Base-by-base conservation (phyloP, 2,797 vertebrate genomes). In the Myripristis jacobus region DNA sequence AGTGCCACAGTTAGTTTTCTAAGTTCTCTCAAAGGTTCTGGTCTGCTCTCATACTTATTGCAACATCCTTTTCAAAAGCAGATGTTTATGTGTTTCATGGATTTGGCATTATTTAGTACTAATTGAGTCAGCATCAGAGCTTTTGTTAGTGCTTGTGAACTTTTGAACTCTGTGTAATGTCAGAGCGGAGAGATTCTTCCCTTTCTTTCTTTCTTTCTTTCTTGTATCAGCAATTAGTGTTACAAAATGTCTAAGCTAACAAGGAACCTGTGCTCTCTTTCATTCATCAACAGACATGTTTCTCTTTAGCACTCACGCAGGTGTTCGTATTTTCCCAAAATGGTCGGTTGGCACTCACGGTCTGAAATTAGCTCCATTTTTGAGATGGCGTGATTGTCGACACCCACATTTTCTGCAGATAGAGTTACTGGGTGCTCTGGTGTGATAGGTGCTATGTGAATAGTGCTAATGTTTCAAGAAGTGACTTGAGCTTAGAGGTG, bases 391-490 rank as follows among this genome's bases (percentile, higher is more conserved):
- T 65, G 76, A 89, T 70, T 77, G 70, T 77, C 38, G 41, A 79
- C 66, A 70, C 44, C 27, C 19, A 10, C 52, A 68, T 47, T 41
- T 61, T 72, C 22, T 43, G 34, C 7, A 71, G 59, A 82, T 84
- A 61, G 25, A 76, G 85, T 90, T 88, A 86, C 81, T 41, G 34
- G 25, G 38, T 59, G 50, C 18, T 3, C 38, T 18, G 12, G 29
- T 62, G 44, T 80, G 68, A 71, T 70, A 77, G 68, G 43, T 62
- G 24, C 29, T 1, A 19, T 57, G 76, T 72, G 74, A 77, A 76
- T 63, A 38, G 68, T 46, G 69, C 71, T 79, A 65, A 82, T 73
- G 56, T 83, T 82, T 83, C 66, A 69, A 74, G 50, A 65, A 34
- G n/a, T 60, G 64, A 83, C 77, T 79, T 73, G 58, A 83, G 60